Base-by-base conservation (phyloP, 2,113 vertebrate species). In the Centropristis striata region DNA sequence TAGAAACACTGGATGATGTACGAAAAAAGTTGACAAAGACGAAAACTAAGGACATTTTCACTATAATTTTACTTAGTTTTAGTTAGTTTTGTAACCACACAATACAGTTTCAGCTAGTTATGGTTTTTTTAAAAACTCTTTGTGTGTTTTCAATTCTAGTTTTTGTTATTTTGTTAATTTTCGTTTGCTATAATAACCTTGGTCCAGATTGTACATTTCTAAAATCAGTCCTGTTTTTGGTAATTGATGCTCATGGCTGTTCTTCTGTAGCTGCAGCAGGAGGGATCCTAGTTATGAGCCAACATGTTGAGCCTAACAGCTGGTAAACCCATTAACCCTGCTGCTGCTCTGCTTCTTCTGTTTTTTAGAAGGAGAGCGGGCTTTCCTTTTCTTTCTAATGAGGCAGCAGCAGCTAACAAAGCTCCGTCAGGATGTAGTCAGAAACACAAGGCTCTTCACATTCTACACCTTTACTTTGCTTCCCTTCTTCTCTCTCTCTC, bases 321-420 rank as follows among this genome's bases (percentile, higher is more conserved):
- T 71, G 60, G 65, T 75, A 67, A 83, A 77, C 72, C 76, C 64
- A 70, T 47, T 83, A 70, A 74, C 79, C 75, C 54, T 57, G 59
- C 51, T 21, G 20, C 51, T 6, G 47, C 18, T 39, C 78, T 49
- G n/a, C 23, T 69, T 78, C 27, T 39, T 20, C 5, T 16, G 49
- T 61, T 54, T 63, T 21, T 49, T 28, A 3, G 4, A 47, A 60
- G 11, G 20, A 67, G 54, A 46, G 8, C 14, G 18, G 20, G 5
- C 16, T 69, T 42, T 47, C 55, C n/a, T 4, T 58, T 60, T 67
- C 49, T 68, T 42, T 46, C 12, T 53, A 63, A 37, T 37, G 28
- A 72, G 37, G 49, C 15, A 41, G 1, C 21, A 44, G 20, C 51
- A 28, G 63, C 44, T 73, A 70, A 60, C 41, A 73, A 54, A 64